Evolutionary conservation across 1,140 invertebrate genomes (phyloP), one percentile per base, ranked within the genome.

Genomic region (Psix sp.): DNA sequence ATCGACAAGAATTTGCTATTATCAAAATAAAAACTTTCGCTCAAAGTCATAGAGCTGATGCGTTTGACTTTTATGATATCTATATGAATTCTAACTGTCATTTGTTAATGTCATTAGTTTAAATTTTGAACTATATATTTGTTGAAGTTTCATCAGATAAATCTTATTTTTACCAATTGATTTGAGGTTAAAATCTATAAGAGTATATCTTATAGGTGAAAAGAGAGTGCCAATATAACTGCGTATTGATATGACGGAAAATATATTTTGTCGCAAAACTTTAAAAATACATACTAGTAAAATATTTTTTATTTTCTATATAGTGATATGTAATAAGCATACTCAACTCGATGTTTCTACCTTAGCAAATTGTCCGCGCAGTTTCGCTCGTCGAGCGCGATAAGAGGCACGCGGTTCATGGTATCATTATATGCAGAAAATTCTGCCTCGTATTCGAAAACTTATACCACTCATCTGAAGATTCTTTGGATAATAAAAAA

Each of bases 391-490:
- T 43, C 71, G 56, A 62, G 56, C 40, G 33, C 57, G 56, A 67
- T 60, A 74, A 67, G 62, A 54, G 46, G 38, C 15, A 31, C n/a
- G 43, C 60, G 43, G 21, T 67, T 67, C 48, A 57, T 26, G 43
- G 49, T 67, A 74, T 74, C 39, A 29, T 74, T 74, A 51, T 51
- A 29, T 31, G 63, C 49, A 43, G 57, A 67, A 62, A 74, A 74
- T 67, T 62, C 29, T 59, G 40, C 48, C 40, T 66, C 48, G 38
- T 66, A 62, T 48, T 67, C 48, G 56, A 62, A 51, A 54, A 62
- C 36, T 59, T 65, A 57, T 48, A 60, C 24, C 35, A 15, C 45
- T 31, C 36, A 36, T 39, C 20, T 15, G 5, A 39, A 63, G 46
- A 46, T 52, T 46, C 60, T 42, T 26, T 7, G 54, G 49, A 62